Base-by-base conservation (phyloP, 1,140 invertebrate genomes). In the Cheumatopsyche charites region DNA sequence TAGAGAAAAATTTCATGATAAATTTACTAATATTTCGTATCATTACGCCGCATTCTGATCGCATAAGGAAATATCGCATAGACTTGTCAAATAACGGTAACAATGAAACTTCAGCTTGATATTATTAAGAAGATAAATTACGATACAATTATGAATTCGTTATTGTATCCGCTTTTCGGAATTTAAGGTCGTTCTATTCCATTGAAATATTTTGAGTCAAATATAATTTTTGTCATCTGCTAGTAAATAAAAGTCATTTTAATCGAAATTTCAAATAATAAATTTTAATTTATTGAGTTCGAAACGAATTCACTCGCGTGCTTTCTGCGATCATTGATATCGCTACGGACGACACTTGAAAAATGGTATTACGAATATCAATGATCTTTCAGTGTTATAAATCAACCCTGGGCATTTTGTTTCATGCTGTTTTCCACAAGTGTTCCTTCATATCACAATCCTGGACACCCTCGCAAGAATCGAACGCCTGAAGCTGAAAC, bases 81-180 rank as follows among this genome's bases (percentile, higher is more conserved):
- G n/a, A n/a, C n/a, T 42, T 6, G 12, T 42, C 12, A 47, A n/a
- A 47, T n/a, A 47, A 47, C 43, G 15, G 43, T 13, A 47, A 47
- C 15, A n/a, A 47, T 47, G 43, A 47, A 47, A 6, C 15, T 49
- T 49, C 45, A 5, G 17, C 4, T 13, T 58, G 55, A 5, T 12
- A 58, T 58, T 21, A 58, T 58, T 58, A 11, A 25, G 19, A 52
- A 15, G 1, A 58, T 58, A 58, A 58, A 21, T 52, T 58, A 58
- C 2, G 25, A 23, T 7, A 7, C 23, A 26, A 58, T 58, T 58
- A 58, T 19, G 25, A 58, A 58, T 58, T 25, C 12, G 23, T 26
- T 26, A 26, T 55, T 55, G 49, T 58, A 58, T 58, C 55, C 55
- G 55, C 55, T 26, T 58, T 58, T 12, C 13, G 13, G 23, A 58